Evolutionary conservation across 2,888 invertebrate genomes (phyloP), one percentile per base, ranked within the genome.

Genomic region (Pogonocherus hispidulus): DNA sequence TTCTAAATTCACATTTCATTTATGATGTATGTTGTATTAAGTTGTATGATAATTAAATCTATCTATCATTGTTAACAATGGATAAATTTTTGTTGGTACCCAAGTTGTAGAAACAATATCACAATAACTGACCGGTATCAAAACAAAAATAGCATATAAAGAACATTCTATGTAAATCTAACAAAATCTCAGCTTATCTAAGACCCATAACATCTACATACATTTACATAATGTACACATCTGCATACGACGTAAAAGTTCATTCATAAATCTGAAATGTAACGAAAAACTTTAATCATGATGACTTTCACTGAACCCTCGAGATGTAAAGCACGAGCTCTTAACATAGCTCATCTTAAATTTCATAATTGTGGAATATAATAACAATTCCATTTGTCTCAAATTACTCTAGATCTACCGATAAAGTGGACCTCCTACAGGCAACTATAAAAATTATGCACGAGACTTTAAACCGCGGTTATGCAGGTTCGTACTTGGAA

Each of bases 371-470:
- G 67, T 66, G 66, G 67, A 73, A 71, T 66, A 70, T 64, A 69
- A 70, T 76, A 73, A 76, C 71, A 71, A 69, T 74, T 69, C 73
- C 70, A 74, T 77, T 77, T 76, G 72, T 69, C 71, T 73, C 73
- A 77, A 77, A 78, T 76, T 78, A 76, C 69, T 63, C 55, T 64
- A 73, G 75, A 78, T 77, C 68, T 68, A 62, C 70, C 67, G 76
- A 78, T 78, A 70, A 78, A 72, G 63, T 60, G 67, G 77, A 78
- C 75, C 78, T 77, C 78, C 77, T 76, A 75, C 75, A 41, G 73
- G 60, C 59, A 55, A 55, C 51, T 51, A 71, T 71, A 71, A 71
- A 73, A 68, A 70, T 70, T 68, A 51, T 66, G 66, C 63, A 46
- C 59, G 66, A 57, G 41, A 47, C 60, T 35, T 66, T 69, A 51